These are phyloP conservation scores for Chlorops oryzae DNA, from an alignment of 1,140 invertebrate genomes.

Conservation along the genomic window DNA sequence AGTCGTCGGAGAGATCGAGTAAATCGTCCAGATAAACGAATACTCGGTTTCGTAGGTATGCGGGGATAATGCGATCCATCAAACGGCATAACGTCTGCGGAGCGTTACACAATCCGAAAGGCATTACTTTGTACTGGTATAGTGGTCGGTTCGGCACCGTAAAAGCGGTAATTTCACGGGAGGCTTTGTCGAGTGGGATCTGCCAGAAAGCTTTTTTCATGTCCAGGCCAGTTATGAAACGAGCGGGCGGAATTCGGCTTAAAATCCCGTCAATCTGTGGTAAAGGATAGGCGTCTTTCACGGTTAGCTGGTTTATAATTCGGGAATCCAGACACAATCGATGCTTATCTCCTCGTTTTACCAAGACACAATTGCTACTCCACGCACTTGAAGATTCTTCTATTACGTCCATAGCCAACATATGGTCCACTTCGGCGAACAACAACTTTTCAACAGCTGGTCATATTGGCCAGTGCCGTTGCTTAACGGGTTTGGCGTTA, in stretches of 20 bases:
- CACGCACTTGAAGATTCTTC: slow-evolving; percentile 15
- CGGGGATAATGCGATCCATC: slow-evolving; percentile 6
- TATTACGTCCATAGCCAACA: slow-evolving; percentile 14
- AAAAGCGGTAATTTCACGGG: slow-evolving; percentile 10
- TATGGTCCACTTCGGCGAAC: slow-evolving; percentile 13
- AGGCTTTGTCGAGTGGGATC: slow-evolving; percentile 2
- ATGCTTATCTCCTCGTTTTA: slow-evolving; percentile 5
- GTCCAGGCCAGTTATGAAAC: slow-evolving; percentile 7
- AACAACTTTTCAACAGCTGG: slow-evolving; percentile 17
- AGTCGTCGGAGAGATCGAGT: slow-evolving; percentile 5
- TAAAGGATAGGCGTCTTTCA: slow-evolving; percentile 13
- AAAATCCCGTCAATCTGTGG: slow-evolving; percentile 12
- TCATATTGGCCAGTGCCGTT: slow-evolving; percentile 14
- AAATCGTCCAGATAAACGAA: slow-evolving; percentile 15
- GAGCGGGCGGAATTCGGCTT: slow-evolving; percentile 11
- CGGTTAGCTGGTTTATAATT: slow-evolving; percentile 7
- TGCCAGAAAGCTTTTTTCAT: slow-evolving; percentile 12
- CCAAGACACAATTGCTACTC: slow-evolving; percentile 12
- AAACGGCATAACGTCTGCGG: slow-evolving; percentile 3
- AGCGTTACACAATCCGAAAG: slow-evolving; percentile 10
- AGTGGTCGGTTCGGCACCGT: slow-evolving; percentile 24
- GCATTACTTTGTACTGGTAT: slow-evolving; percentile 10
- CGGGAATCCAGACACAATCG: slow-evolving; percentile 11
- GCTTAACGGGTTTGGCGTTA: background rate
- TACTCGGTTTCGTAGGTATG: slow-evolving; percentile 7